Base-by-base conservation (phyloP, 1,140 invertebrate genomes). In the Micrasema longulum region DNA sequence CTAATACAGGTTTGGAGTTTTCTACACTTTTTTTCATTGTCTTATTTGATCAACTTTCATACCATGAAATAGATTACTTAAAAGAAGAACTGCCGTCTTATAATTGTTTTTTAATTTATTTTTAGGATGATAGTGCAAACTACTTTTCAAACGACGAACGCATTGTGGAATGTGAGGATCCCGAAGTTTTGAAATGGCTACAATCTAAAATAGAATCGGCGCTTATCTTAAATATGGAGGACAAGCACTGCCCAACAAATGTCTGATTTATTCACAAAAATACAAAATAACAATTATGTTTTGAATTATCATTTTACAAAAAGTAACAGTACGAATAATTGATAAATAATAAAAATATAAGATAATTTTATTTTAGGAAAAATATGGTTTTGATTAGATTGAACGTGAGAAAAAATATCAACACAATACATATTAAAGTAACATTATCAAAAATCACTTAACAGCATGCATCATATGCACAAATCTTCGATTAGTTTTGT, bases 191-290 rank as follows among this genome's bases (percentile, higher is more conserved):
- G 18, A 80, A 84, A 35, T 93, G 92, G 92, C 78, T 93, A 0
- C 87, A 90, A 75, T 84, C 87, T 38, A 91, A 92, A 84, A 90
- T 93, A 47, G 89, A 93, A 78, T 89, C 88, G 74, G 91, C 90
- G 1, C 89, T 93, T 77, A 88, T 92, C 63, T 80, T 92, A 26
- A 89, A 88, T 73, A 89, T 90, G 87, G 87, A 89, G 79, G 89
- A 89, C 62, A 88, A 87, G 77, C 86, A 85, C 14, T 87, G 83
- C 50, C 72, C 75, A 35, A 66, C 67, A 9, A 52, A 57, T 10
- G 69, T 72, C 6, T 72, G 72, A 75, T 60, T 20, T 31, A 9
- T 55, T 57, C 26, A 20, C 0, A 14, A 55, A 47, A 47, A n/a
- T 5, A 47, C 12, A 11, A 43, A 5, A 47, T 47, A 47, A 16